phyloP scores from a whole-genome alignment of 2,113 vertebrate genomes.

The Lipophrys pholis region DNA sequence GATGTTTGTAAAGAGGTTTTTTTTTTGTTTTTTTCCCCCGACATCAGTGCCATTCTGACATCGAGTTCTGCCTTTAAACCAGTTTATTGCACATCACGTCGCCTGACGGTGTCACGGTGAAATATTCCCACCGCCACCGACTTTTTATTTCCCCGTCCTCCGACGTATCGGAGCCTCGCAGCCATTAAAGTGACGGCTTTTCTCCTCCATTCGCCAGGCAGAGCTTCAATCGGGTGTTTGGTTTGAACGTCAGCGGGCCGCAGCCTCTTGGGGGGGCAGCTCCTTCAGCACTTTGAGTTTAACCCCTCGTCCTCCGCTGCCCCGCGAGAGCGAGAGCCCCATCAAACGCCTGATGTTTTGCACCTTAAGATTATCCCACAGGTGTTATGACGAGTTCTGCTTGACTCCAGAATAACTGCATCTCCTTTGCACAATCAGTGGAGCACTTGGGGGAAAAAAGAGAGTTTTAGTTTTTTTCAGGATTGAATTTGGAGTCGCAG shows the following conservation, averaged over 20 bases:
- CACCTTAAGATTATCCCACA: too few species aligned
- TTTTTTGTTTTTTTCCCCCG: slow-evolving; percentile 16
- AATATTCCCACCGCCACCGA: slow-evolving; percentile 14
- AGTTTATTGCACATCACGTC: slow-evolving; percentile 67
- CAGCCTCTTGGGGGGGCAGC: slow-evolving; percentile 23
- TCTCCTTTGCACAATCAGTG: too few species aligned
- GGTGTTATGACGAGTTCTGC: too few species aligned
- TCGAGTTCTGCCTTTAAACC: slow-evolving; percentile 59
- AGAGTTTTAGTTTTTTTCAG: too few species aligned
- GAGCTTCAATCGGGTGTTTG: slow-evolving; percentile 27
- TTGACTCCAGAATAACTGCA: too few species aligned
- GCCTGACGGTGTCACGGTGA: slow-evolving; percentile 39
- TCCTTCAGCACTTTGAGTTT: too few species aligned
- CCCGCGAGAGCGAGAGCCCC: too few species aligned
- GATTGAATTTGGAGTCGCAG: too few species aligned
- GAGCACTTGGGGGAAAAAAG: too few species aligned
- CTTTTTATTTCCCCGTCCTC: background rate
- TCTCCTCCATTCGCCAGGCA: slow-evolving; percentile 61
- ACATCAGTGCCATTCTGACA: slow-evolving; percentile 67
- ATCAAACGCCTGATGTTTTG: too few species aligned
- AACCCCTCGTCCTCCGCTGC: too few species aligned
- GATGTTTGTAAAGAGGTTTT: slow-evolving; percentile 19
- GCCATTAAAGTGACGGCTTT: slow-evolving; percentile 61
- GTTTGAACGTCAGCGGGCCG: too few species aligned
- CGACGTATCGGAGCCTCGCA: slow-evolving; percentile 48